These are phyloP conservation scores for Chironex yamaguchii DNA, from an alignment of 30 jellyfish, hydroid and myxozoan species.

Conservation along the genomic window DNA sequence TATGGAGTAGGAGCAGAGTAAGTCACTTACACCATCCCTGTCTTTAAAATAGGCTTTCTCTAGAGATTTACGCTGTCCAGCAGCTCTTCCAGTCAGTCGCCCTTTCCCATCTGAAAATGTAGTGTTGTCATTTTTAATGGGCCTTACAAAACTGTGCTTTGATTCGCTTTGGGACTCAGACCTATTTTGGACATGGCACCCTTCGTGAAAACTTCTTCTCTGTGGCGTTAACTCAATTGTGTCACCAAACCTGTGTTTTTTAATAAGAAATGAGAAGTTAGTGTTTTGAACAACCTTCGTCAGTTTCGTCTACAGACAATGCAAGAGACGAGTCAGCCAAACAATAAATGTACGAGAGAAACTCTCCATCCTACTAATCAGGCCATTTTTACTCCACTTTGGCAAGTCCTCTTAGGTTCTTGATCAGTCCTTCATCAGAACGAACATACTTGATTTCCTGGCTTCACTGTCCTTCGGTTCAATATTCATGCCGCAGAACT, in stretches of 20 bases:
- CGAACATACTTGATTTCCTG: too few relatives aligned
- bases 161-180: conserved; percentile 65
- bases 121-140: conserved; percentile 37
- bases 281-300: too few relatives aligned
- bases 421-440: too few relatives aligned
- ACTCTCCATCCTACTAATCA: too few relatives aligned
- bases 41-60: conserved; percentile 65
- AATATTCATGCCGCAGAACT: too few relatives aligned
- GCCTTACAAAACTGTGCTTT: conserved; percentile 31
- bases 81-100: conserved; percentile 94
- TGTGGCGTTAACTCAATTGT: conserved; percentile 93
- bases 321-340: too few relatives aligned
- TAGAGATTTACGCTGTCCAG: conserved; percentile 73
- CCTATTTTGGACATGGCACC: conserved; percentile 88
- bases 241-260: conserved; percentile 69
- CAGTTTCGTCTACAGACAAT: too few relatives aligned
- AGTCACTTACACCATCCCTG: conserved; percentile 64
- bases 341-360: too few relatives aligned
- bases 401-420: too few relatives aligned
- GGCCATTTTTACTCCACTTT: too few relatives aligned
- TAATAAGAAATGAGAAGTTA: too few relatives aligned
- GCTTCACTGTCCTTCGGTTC: too few relatives aligned
- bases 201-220: conserved; percentile 91
- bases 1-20: background rate
- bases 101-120: conserved; percentile 67